These are phyloP conservation scores for Catocala nupta DNA, from an alignment of 2,888 invertebrate genomes.

Conservation along the genomic window DNA sequence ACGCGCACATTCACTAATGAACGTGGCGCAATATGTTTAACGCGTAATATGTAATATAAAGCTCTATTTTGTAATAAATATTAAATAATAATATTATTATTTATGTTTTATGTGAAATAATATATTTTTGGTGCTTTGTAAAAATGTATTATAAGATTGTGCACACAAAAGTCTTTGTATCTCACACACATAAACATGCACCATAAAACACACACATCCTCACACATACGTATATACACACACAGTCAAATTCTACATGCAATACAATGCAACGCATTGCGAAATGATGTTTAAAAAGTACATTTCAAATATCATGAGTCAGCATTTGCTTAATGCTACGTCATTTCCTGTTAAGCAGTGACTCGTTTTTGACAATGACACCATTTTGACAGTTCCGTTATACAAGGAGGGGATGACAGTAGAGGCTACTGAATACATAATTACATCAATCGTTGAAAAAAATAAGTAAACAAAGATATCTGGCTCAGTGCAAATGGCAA, in stretches of 20 bases:
- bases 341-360: not conserved
- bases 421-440: not conserved
- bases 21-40: conserved; percentile 23
- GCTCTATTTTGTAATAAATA: not conserved
- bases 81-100: not conserved
- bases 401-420: not conserved
- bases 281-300: not conserved
- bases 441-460: too few species aligned
- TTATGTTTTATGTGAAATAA: not conserved
- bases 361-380: conserved; percentile 28
- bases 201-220: too few species aligned
- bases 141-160: too few species aligned
- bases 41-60: not conserved
- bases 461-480: too few species aligned
- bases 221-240: too few species aligned
- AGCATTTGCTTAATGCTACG: not conserved
- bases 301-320: not conserved
- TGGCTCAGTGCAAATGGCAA: too few species aligned
- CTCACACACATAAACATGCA: too few species aligned
- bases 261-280: not conserved
- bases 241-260: too few species aligned
- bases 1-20: conserved; percentile 17
- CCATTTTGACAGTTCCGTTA: conserved; percentile 19
- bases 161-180: too few species aligned
- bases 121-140: too few species aligned